Percentiles rank a stretch among this genome's conserved stretches.
Conservation (phyloP, 2,113 vertebrate genomes). For the Hymenochirus boettgeri region DNA sequence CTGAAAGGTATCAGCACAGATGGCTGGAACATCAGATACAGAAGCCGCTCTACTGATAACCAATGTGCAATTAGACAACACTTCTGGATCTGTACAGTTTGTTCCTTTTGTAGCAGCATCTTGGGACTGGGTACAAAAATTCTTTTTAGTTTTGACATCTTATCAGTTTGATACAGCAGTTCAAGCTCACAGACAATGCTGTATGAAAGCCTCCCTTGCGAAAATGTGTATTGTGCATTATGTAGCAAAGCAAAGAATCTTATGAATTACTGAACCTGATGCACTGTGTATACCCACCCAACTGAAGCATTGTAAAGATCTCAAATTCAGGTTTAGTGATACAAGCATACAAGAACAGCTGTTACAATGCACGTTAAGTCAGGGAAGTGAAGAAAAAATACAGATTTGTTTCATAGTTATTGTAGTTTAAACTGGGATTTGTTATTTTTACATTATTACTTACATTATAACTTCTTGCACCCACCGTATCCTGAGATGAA, state of each 20-base stretch:
- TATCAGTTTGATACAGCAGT: constrained; percentile 32
- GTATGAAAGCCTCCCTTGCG: constrained; percentile 3
- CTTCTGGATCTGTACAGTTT: constrained; percentile 14
- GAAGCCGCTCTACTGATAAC: constrained; percentile 19
- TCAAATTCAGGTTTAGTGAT: too few relatives aligned
- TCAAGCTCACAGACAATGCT: constrained; percentile 21
- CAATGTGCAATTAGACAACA: constrained; percentile 17
- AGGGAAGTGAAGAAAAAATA: too few relatives aligned
- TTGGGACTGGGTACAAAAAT: constrained; percentile 28
- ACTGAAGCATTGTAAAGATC: too few relatives aligned
- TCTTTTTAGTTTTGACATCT: constrained; percentile 27
- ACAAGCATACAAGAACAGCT: too few relatives aligned
- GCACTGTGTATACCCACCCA: too few relatives aligned
- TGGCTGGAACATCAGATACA: constrained; percentile 19
- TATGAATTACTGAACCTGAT: not conserved
- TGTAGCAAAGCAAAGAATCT: constrained; percentile 12
- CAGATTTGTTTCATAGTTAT: too few relatives aligned
- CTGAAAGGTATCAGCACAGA: constrained; percentile 15
- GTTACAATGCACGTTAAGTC: too few relatives aligned
- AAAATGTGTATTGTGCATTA: constrained; percentile 1
- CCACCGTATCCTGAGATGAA: too few relatives aligned
- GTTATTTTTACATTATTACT: too few relatives aligned
- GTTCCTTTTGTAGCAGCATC: constrained; percentile 17
- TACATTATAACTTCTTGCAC: too few relatives aligned
- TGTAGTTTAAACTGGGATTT: too few relatives aligned